These are phyloP conservation scores for Oenanthe oenanthe DNA, from an alignment of 2,113 vertebrate genomes.

Conservation along the genomic window DNA sequence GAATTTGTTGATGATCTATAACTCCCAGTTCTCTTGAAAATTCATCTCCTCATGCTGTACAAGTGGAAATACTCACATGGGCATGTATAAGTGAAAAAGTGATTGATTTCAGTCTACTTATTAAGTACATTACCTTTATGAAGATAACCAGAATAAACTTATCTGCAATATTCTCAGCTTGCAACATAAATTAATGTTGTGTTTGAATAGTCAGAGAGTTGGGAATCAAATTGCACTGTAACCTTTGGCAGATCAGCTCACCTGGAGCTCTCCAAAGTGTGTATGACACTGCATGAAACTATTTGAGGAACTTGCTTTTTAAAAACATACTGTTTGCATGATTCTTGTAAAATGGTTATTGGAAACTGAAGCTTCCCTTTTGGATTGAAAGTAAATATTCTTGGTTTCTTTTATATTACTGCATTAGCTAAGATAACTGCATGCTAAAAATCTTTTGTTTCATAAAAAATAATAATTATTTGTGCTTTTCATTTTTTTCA, in stretches of 20 bases:
- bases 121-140: not conserved
- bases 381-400: not conserved
- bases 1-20: not conserved
- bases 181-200: not conserved
- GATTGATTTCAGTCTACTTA: not conserved
- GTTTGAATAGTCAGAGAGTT: not conserved
- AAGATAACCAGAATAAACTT: not conserved
- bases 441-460: not conserved
- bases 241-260: not conserved
- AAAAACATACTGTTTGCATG: not conserved
- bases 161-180: not conserved
- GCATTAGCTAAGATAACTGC: not conserved
- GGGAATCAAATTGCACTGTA: not conserved
- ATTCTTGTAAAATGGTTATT: not conserved
- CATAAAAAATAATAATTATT: not conserved
- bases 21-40: not conserved
- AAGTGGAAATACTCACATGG: not conserved
- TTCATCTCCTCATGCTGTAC: not conserved
- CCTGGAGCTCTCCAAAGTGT: not conserved
- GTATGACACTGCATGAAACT: no score
- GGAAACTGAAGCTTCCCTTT: not conserved
- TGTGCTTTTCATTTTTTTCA: constrained; percentile 1
- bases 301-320: not conserved
- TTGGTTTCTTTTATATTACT: not conserved
- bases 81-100: not conserved